These are phyloP conservation scores for Drosophila nebulosa DNA, from an alignment of 1,140 invertebrate genomes.

Conservation along the genomic window DNA sequence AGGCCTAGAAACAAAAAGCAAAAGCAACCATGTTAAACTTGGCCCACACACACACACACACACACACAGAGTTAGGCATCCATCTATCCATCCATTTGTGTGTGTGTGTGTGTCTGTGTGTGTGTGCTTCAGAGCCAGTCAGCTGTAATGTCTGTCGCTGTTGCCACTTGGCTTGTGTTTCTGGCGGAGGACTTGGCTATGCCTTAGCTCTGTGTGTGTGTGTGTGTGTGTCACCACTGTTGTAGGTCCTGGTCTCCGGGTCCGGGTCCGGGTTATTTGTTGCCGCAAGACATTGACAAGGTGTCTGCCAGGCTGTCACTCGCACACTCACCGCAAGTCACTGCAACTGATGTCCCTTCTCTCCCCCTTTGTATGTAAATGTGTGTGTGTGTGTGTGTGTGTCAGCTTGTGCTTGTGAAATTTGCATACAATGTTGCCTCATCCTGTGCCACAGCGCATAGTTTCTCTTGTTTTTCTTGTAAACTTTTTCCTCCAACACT, in stretches of 20 bases:
- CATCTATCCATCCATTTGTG: slow-evolving; percentile 12
- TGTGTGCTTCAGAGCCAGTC: slow-evolving; percentile 26
- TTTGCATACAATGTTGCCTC: slow-evolving; percentile 38
- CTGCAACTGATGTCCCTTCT: slow-evolving; percentile 5
- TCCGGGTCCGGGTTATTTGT: slow-evolving; percentile 41
- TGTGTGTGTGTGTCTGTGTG: slow-evolving; percentile 10
- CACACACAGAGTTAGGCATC: neutral
- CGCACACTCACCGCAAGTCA: slow-evolving; percentile 44
- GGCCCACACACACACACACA: slow-evolving; percentile 6
- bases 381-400: slow-evolving; percentile 6
- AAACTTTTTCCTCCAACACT: slow-evolving; percentile 38
- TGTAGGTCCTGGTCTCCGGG: slow-evolving; percentile 10
- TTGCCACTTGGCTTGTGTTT: slow-evolving; percentile 46
- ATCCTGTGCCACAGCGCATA: slow-evolving; percentile 1
- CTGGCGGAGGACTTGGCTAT: neutral
- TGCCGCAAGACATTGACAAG: slow-evolving; percentile 64
- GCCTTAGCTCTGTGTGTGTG: neutral
- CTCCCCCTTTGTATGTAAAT: slow-evolving; percentile 20
- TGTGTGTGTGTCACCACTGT: slow-evolving; percentile 19
- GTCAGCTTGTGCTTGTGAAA: neutral
- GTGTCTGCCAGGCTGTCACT: slow-evolving; percentile 50
- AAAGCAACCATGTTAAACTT: slow-evolving; percentile 29
- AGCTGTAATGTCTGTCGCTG: slow-evolving; percentile 31
- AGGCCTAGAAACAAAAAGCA: slow-evolving; percentile 43
- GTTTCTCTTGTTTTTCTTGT: slow-evolving; percentile 6